Base-by-base conservation (phyloP, 2,113 vertebrate genomes). In the Brachyistius frenatus region DNA sequence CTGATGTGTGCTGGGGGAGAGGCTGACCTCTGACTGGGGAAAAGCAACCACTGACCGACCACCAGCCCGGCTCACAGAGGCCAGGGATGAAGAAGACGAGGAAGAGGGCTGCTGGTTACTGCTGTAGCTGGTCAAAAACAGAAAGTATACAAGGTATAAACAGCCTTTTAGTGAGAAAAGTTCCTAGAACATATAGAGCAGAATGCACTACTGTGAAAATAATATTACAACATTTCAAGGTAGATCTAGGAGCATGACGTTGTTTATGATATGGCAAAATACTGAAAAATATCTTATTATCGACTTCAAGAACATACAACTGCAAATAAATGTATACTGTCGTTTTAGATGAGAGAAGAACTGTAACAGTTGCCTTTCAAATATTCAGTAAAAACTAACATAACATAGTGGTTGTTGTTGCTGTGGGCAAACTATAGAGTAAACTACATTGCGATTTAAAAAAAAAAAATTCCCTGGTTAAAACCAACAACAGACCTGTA, bases 81-180 rank as follows among this genome's bases (percentile, higher is more conserved):
- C 4, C 72, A 86, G 16, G 73, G 91, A 75, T 56, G 94, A 93
- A 11, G 89, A 87, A 2, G 88, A 91, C 0, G 89, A 92, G 33
- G 85, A 91, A 31, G 85, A 92, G 39, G 89, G 89, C 69, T 92
- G 91, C 81, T 93, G 92, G 84, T 75, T 92, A 68, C 50, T 85
- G 80, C 58, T 80, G 64, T 69, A 61, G 56, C 68, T 78, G 44
- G 7, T 10, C 36, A 85, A 63, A 66, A 10, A 83, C 0, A 63
- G 32, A 83, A 6, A 75, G 9, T 37, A 44, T 23, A 23, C 23
- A 36, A 16, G 11, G 80, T 7, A 46, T 31, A 62, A 77, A 52
- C 35, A 46, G n/a, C 2, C 5, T 54, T 44, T 53, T 30, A 52
- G 8, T 39, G 68, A 72, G n/a, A 60, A 61, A 44, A 44, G 10